Evolutionary conservation across 1,140 invertebrate species (phyloP).

Genomic region (Brachionus paranguensis): DNA sequence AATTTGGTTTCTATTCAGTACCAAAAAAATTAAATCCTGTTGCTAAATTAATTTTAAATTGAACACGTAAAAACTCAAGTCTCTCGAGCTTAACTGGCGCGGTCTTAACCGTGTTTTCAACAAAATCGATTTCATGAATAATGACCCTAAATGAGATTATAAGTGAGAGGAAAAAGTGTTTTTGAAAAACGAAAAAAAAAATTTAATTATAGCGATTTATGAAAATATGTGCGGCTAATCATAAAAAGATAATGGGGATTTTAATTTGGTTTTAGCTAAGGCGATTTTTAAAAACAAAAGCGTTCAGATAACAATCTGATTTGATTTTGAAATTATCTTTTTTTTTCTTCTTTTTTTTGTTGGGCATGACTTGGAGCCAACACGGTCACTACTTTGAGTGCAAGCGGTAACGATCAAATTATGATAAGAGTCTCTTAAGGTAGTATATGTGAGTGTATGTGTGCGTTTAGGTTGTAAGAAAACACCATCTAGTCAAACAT

Average conservation of each 20-base stretch:
- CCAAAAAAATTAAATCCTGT: background rate
- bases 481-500: conserved; percentile 25
- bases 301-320: conserved; percentile 5
- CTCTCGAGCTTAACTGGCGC: background rate
- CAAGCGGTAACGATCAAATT: conserved; percentile 21
- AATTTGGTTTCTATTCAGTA: background rate
- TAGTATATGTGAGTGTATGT: background rate
- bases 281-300: background rate
- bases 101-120: background rate
- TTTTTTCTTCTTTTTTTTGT: background rate
- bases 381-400: background rate
- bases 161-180: background rate
- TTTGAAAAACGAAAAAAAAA: background rate
- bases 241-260: background rate
- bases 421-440: background rate
- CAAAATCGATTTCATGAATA: background rate
- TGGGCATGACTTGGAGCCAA: conserved; percentile 2
- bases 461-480: background rate
- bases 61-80: conserved; percentile 5
- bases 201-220: background rate
- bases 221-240: background rate
- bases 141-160: background rate
- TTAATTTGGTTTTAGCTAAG: background rate
- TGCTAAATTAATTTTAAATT: conserved; percentile 26
- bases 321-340: background rate